Conservation (phyloP, 2,797 vertebrate species). For the Thalassophryne amazonica region DNA sequence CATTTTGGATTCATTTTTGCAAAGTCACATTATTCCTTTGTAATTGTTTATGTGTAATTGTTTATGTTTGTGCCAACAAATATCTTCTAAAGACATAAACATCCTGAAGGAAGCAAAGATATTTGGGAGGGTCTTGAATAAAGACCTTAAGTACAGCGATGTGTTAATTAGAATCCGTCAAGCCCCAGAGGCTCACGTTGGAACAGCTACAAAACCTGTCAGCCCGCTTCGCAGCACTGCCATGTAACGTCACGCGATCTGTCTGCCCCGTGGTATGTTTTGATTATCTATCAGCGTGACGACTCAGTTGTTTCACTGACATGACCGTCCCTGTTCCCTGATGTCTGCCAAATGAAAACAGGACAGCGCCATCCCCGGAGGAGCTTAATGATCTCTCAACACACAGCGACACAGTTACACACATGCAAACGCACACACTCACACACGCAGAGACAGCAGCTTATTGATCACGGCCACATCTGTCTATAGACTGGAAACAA, state of each 20-base stretch:
- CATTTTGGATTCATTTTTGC: too few relatives aligned
- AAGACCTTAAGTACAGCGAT: slow-evolving; percentile 28
- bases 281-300: slow-evolving; percentile 64
- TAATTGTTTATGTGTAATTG: too few relatives aligned
- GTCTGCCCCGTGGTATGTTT: slow-evolving; percentile 29
- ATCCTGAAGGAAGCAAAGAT: slow-evolving; percentile 2
- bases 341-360: slow-evolving; percentile 66
- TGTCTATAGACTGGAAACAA: slow-evolving; percentile 69
- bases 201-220: slow-evolving; percentile 37
- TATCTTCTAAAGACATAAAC: too few relatives aligned
- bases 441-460: slow-evolving; percentile 45
- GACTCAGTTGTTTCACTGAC: slow-evolving; percentile 58
- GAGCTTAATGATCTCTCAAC: slow-evolving; percentile 64
- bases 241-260: slow-evolving; percentile 46
- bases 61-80: too few relatives aligned
- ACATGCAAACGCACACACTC: slow-evolving; percentile 1
- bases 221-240: slow-evolving; percentile 36
- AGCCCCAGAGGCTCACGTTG: slow-evolving; percentile 22
- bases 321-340: slow-evolving; percentile 44
- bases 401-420: background rate
- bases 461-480: slow-evolving; percentile 76
- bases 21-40: too few relatives aligned
- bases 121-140: slow-evolving; percentile 4
- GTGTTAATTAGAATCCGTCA: slow-evolving; percentile 46
- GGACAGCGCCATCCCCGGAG: slow-evolving; percentile 59